Conservation (phyloP, 2,113 vertebrate species). For the Pelvicachromis taeniatus region DNA sequence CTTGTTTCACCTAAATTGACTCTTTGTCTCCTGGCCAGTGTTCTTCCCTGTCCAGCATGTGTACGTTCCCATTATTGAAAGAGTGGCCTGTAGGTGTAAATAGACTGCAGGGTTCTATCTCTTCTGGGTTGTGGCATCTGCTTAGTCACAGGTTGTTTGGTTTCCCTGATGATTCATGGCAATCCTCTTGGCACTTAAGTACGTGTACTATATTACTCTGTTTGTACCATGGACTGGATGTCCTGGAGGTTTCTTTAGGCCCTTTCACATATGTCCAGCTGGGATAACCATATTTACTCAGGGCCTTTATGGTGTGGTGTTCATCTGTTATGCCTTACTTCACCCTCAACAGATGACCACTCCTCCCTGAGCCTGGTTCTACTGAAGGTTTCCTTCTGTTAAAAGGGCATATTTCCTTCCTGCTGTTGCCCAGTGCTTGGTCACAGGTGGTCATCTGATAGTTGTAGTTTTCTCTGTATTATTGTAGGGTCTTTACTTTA, state of each 20-base stretch:
- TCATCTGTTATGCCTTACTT: not conserved
- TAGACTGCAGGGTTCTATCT: not conserved
- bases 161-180: not conserved
- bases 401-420: not conserved
- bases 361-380: not conserved
- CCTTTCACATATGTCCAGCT: not conserved
- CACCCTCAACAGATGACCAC: not conserved
- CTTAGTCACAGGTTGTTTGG: not conserved
- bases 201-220: no score
- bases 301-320: not conserved
- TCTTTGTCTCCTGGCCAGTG: not conserved
- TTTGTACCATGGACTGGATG: no score
- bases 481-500: not conserved
- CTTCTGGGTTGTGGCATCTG: not conserved
- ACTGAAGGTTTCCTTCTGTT: not conserved
- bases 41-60: not conserved
- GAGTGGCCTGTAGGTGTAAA: not conserved
- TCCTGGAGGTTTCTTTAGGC: not conserved
- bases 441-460: not conserved
- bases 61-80: not conserved
- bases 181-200: not conserved
- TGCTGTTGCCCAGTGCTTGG: not conserved
- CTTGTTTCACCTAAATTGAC: not conserved
- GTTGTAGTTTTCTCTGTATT: not conserved
- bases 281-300: not conserved